Evolutionary conservation across 1,140 invertebrate genomes (phyloP), one percentile per base, ranked within the genome.

Genomic region (Littorina saxatilis): DNA sequence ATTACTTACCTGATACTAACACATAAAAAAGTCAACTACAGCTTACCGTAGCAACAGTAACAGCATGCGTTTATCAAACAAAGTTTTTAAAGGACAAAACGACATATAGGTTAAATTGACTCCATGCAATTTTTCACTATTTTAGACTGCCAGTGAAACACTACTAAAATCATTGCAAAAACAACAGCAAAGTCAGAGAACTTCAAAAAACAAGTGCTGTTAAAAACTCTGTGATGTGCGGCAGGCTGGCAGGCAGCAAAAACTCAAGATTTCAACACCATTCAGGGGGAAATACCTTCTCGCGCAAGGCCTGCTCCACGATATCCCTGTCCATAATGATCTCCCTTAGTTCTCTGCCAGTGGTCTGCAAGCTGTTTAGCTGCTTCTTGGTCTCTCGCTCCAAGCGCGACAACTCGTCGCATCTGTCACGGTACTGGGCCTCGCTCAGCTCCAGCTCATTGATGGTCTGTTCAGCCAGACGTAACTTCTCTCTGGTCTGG

Each of bases 361-460:
- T 90, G 35, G 80, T 73, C 58, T 89, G 83, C 37, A 88, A 78
- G 43, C 81, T 82, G n/a, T 82, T 81, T 32, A 87, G 83, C 73
- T 85, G 86, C 77, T 82, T 87, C 81, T 74, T 87, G n/a, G 75
- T 84, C 40, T 87, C 87, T 40, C 43, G 75, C 70, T 87, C 90
- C 80, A 79, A 79, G 15, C 72, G 66, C 3, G 80, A 80, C 50
- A 83, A 81, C 50, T 90, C 84, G 23, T 88, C 87, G n/a, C 87
- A 84, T 11, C 81, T 84, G 23, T 90, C 90, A 47, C 88, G 73
- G 35, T 87, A 66, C 32, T 80, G 73, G 32, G 81, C 84, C 75
- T 91, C 90, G 81, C 82, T 87, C 37, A 70, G 75, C 74, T 90
- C 89, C 5, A 90, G 82, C 29, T 91, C 89, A 80, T 87, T 87